Evolutionary conservation across 2,797 vertebrate species (phyloP).

Genomic region (Anguilla obscura): DNA sequence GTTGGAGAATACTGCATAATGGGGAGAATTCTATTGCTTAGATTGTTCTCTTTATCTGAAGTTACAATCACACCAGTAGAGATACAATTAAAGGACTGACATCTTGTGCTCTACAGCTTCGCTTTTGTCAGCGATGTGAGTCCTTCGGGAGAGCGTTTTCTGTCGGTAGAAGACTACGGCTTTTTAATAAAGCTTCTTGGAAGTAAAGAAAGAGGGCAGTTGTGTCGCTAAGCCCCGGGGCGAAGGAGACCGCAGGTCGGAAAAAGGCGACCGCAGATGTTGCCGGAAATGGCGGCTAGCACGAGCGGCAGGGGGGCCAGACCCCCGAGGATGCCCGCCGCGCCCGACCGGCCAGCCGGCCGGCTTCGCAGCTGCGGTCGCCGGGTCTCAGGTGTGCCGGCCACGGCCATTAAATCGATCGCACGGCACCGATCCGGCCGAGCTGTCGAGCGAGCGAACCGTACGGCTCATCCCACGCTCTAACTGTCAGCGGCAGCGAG

Average conservation of each 20-base stretch:
- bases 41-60: not conserved
- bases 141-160: too few species aligned
- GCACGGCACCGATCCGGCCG: not conserved
- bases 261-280: not conserved
- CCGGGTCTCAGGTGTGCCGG: slow-evolving; percentile 2
- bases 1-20: too few species aligned
- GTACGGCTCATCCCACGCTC: not conserved
- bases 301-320: not conserved
- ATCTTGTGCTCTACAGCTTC: too few species aligned
- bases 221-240: not conserved
- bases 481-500: not conserved
- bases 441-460: not conserved
- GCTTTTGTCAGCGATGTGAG: too few species aligned
- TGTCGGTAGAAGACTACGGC: too few species aligned
- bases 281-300: not conserved
- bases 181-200: not conserved
- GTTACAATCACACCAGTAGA: too few species aligned
- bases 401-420: slow-evolving; percentile 29
- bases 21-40: not conserved
- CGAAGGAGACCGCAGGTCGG: not conserved
- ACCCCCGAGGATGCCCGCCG: not conserved
- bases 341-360: not conserved
- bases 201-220: not conserved
- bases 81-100: too few species aligned
- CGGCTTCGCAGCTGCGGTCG: slow-evolving; percentile 17